Base-by-base conservation (phyloP, 2,113 vertebrate genomes). In the Mirounga angustirostris region DNA sequence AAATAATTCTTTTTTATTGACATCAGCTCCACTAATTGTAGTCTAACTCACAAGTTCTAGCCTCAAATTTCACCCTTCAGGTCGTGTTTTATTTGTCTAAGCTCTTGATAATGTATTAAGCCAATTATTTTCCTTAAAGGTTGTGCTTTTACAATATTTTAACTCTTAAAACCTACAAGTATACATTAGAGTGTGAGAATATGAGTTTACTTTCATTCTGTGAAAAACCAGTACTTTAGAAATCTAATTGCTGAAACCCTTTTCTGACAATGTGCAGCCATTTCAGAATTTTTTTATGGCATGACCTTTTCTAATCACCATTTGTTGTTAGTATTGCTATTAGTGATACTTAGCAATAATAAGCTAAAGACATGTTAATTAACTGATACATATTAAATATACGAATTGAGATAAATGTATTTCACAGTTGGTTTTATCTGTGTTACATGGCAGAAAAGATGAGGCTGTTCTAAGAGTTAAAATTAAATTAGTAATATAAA, bases 401-500 rank as follows among this genome's bases (percentile, higher is more conserved):
- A 86, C 69, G 82, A 81, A 61, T 26, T 73, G 26, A 93, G 94
- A 91, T 74, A 91, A 92, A 50, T 59, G 7, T 58, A n/a, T 28
- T 81, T 80, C 71, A 90, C 14, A 61, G 28, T 91, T 91, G 73
- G 33, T 74, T 89, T 95, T 46, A 50, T 83, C 73, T 78, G 16
- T 71, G 16, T 83, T 78, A 36, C 46, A 54, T 76, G 58, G 54
- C 12, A 97, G 50, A 59, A 95, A 84, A 93, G 73, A 95, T 83
- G 28, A 80, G 11, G 56, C 15, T 94, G 71, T 84, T 46, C 43
- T 82, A 43, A 46, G 52, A 93, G 43, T 76, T 91, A 89, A 80
- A 93, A 94, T 59, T 90, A 86, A 83, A 89, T 28, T 50, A 69
- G 4, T 73, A 83, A 59, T 30, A 69, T 94, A 86, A 94, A 95